A percentile compares a stretch with the other conserved stretches of the same genome.
Conservation (phyloP, 1,140 invertebrate species). For the Drosophila bifasciata region DNA sequence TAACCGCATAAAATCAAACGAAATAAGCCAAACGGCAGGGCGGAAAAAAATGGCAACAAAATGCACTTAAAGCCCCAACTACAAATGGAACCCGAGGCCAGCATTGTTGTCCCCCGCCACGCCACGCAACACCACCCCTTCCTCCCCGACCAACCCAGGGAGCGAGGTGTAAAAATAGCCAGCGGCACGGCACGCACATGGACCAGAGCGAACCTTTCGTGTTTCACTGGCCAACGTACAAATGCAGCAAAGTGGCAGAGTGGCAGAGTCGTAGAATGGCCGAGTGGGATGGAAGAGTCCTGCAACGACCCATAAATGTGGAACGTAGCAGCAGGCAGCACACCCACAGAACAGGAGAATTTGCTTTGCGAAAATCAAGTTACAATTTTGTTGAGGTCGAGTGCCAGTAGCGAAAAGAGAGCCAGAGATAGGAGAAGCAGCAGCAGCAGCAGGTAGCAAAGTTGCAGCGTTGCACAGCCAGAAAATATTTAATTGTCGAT, state of each 20-base stretch:
- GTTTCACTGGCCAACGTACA: slow-evolving; percentile 22
- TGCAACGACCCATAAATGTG: slow-evolving; percentile 62
- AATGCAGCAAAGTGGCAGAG: slow-evolving; percentile 39
- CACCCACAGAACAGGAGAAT: slow-evolving; percentile 34
- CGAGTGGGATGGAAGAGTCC: slow-evolving; percentile 15
- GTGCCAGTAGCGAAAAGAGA: slow-evolving; percentile 19
- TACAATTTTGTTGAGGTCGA: slow-evolving; percentile 72
- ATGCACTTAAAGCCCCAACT: slow-evolving; percentile 72
- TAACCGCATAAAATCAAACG: slow-evolving; percentile 82
- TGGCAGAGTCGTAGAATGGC: neutral
- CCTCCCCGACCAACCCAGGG: slow-evolving; percentile 21
- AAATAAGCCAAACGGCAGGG: slow-evolving; percentile 74
- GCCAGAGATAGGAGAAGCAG: slow-evolving; percentile 25
- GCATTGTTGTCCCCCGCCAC: slow-evolving; percentile 37
- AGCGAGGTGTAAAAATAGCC: slow-evolving; percentile 76
- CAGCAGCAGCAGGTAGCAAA: neutral
- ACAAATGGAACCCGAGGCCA: slow-evolving; percentile 42
- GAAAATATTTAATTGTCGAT: slow-evolving; percentile 58
- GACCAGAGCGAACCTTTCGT: slow-evolving; percentile 30
- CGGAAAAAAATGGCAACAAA: slow-evolving; percentile 76
- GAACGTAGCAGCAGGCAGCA: slow-evolving; percentile 10
- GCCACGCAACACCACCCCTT: slow-evolving; percentile 2
- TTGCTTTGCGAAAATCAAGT: slow-evolving; percentile 71
- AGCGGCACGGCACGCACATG: slow-evolving; percentile 77
- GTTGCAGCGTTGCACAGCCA: slow-evolving; percentile 11